Percentiles rank a stretch among this genome's conserved stretches.
These are phyloP conservation scores for Nephotettix cincticeps DNA, from an alignment of 1,140 invertebrate genomes.

Conservation along the genomic window DNA sequence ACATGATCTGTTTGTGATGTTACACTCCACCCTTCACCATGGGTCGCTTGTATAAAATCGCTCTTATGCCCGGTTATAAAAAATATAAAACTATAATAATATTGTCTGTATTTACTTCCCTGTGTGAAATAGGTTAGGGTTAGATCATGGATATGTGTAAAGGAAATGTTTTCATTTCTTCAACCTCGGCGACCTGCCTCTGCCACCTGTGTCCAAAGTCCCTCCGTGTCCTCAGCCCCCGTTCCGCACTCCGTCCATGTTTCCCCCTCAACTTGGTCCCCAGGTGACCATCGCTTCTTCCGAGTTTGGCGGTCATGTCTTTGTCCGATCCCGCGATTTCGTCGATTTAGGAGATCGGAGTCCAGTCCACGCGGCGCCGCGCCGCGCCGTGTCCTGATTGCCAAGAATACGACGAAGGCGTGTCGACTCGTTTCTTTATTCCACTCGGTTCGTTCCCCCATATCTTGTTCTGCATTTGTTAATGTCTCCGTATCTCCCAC, in stretches of 20 bases:
- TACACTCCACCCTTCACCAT: no score
- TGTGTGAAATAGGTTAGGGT: no score
- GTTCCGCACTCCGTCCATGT: no score
- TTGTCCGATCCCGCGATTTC: not conserved
- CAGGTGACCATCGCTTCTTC: no score
- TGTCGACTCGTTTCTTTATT: constrained; percentile 17
- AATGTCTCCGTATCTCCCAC: not conserved
- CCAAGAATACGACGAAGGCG: constrained; percentile 14
- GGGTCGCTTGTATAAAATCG: no score
- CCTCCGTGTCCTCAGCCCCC: not conserved
- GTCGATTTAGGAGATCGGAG: not conserved
- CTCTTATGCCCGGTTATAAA: no score
- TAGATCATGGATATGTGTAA: no score
- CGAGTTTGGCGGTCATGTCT: no score
- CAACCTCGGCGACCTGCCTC: not conserved
- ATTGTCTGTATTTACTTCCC: no score
- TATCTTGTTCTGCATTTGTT: constrained; percentile 10
- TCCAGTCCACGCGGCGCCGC: not conserved
- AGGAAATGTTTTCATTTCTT: not conserved
- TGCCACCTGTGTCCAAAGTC: constrained; percentile 3
- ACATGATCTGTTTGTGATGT: no score
- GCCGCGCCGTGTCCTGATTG: not conserved
- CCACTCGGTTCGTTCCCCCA: not conserved
- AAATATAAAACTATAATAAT: no score
- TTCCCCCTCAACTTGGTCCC: no score